These are phyloP conservation scores for Polydrusus tereticollis DNA, from an alignment of 2,888 invertebrate species.

Conservation along the genomic window DNA sequence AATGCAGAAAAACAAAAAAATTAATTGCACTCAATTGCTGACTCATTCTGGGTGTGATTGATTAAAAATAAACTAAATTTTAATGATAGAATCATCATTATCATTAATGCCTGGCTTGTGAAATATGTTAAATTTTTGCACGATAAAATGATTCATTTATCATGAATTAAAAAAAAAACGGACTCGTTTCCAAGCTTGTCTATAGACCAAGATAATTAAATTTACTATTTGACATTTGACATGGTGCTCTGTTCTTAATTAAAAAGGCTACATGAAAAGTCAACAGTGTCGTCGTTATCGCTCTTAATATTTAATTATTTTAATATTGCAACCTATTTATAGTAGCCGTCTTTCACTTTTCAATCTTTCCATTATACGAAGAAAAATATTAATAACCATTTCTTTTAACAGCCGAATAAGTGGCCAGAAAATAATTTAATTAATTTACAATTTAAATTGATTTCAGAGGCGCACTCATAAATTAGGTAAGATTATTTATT, in stretches of 20 bases:
- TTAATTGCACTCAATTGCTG: no score
- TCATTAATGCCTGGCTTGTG: no score
- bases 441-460: not conserved
- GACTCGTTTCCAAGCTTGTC: not conserved
- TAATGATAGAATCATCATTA: no score
- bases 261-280: not conserved
- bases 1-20: no score
- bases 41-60: no score
- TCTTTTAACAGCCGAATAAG: conserved; percentile 9
- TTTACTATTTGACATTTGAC: conserved; percentile 43
- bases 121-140: not conserved
- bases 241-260: conserved; percentile 28
- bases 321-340: not conserved
- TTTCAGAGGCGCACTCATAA: not conserved
- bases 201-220: conserved; percentile 26
- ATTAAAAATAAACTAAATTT: not conserved
- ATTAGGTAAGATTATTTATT: no score
- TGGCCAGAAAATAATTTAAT: not conserved
- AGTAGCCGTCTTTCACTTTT: not conserved
- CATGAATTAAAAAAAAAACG: not conserved
- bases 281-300: not conserved
- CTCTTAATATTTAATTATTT: conserved; percentile 4
- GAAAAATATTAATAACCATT: not conserved
- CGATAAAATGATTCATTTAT: not conserved
- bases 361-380: not conserved